Percentiles rank a stretch among this genome's conserved stretches.
These are phyloP conservation scores for Eurosta solidaginis DNA, from an alignment of 1,140 invertebrate species.

Conservation along the genomic window DNA sequence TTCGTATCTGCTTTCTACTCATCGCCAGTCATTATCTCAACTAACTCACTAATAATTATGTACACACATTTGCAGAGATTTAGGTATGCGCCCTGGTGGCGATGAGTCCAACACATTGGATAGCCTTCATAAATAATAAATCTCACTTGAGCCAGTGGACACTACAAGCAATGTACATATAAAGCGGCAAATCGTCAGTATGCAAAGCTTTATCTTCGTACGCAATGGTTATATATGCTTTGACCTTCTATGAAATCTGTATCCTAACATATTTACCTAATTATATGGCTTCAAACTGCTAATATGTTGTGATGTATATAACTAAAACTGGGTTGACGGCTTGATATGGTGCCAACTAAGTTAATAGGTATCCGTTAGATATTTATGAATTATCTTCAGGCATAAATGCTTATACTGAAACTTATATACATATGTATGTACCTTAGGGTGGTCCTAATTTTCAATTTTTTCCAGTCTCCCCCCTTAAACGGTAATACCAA, in stretches of 20 bases:
- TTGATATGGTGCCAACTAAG: not conserved
- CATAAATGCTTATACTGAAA: too few relatives aligned
- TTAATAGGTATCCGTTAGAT: not conserved
- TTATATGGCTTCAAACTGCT: too few relatives aligned
- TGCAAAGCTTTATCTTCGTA: not conserved
- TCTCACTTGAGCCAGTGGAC: not conserved
- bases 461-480: too few relatives aligned
- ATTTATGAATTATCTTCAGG: not conserved
- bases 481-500: too few relatives aligned
- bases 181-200: not conserved
- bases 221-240: too few relatives aligned
- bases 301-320: not conserved
- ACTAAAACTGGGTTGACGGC: not conserved
- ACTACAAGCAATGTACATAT: not conserved
- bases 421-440: too few relatives aligned
- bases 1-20: not conserved
- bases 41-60: not conserved
- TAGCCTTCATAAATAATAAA: constrained; percentile 23
- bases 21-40: not conserved
- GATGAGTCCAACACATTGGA: not conserved
- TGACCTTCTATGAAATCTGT: too few relatives aligned
- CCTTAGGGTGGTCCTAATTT: too few relatives aligned
- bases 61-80: not conserved
- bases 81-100: not conserved
- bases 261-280: too few relatives aligned